Evolutionary conservation across 2,888 invertebrate species (phyloP), one percentile per base, ranked within the genome.

Genomic region (Hybos culiciformis): DNA sequence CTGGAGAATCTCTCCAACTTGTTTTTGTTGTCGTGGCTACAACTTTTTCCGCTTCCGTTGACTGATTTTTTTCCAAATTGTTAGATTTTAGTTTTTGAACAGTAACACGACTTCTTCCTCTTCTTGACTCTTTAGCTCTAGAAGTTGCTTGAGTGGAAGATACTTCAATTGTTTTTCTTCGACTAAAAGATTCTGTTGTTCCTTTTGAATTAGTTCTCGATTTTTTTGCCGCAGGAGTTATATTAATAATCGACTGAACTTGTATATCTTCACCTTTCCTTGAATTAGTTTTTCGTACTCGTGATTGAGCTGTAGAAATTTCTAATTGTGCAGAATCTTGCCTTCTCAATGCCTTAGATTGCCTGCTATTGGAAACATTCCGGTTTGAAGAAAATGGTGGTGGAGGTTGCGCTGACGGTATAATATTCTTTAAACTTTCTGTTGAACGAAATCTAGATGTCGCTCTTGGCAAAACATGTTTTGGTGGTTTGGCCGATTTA

Each of bases 21-120:
- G 41, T 45, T 37, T 43, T 46, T 3, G 46, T 19, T 17, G 53
- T 52, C 11, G 52, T 51, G 3, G 50, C 47, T 12, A 46, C 18
- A 7, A 39, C 45, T 37, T 50, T 42, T 3, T 41, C 7, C 12
- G 23, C 43, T 42, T 51, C 50, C n/a, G 50, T 47, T 29, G 47
- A 37, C 12, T n/a, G n/a, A n/a, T n/a, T n/a, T n/a, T n/a, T n/a
- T n/a, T n/a, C n/a, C n/a, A n/a, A n/a, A n/a, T n/a, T n/a, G n/a
- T n/a, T n/a, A 29, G n/a, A 3, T 29, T 6, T 12, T 29, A 29
- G 12, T 29, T 29, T 3, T 26, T 26, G 26, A 12, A 12, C 4
- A 12, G 4, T 3, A 12, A 12, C 11, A 12, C 12, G 26, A 7
- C 12, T 12, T 26, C 12, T 3, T 26, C 9, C 6, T 23, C 23